These are phyloP conservation scores for Grapholita molesta DNA, from an alignment of 1,140 invertebrate species.

Conservation along the genomic window DNA sequence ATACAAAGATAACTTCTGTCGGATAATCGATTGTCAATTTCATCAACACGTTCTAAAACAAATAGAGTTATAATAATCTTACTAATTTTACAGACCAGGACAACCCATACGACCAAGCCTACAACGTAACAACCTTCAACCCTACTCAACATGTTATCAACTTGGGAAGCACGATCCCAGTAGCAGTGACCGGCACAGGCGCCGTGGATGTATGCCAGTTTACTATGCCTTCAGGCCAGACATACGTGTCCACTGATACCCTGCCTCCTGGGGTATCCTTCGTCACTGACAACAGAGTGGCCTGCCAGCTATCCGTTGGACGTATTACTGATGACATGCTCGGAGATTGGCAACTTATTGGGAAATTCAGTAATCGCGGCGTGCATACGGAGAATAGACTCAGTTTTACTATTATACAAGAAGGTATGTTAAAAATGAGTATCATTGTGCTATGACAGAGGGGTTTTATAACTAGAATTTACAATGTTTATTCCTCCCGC, in stretches of 20 bases:
- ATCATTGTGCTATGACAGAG: too few relatives aligned
- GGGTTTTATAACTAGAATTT: too few relatives aligned
- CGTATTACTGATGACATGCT: slow-evolving; percentile 26
- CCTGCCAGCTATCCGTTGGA: slow-evolving; percentile 21
- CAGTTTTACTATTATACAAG: slow-evolving; percentile 23
- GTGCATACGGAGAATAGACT: slow-evolving; percentile 23
- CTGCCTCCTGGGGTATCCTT: slow-evolving; percentile 16
- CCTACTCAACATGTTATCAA: slow-evolving; percentile 18
- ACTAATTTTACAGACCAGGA: slow-evolving; percentile 27
- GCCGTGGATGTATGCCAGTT: slow-evolving; percentile 22
- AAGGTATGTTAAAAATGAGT: slow-evolving; percentile 24
- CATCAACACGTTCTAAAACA: too few relatives aligned
- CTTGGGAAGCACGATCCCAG: slow-evolving; percentile 19
- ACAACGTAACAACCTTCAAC: slow-evolving; percentile 28
- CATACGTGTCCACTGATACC: not conserved
- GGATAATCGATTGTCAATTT: too few relatives aligned
- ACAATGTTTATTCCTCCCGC: too few relatives aligned
- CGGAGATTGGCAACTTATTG: slow-evolving; percentile 29
- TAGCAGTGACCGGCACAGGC: slow-evolving; percentile 21
- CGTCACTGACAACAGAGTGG: not conserved
- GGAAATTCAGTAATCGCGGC: slow-evolving; percentile 29
- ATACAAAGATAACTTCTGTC: too few relatives aligned
- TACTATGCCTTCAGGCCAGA: slow-evolving; percentile 20
- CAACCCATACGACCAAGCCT: slow-evolving; percentile 30
- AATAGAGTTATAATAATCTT: too few relatives aligned